Evolutionary conservation across 2,113 vertebrate species (phyloP).

Genomic region (Oxyruncus cristatus): DNA sequence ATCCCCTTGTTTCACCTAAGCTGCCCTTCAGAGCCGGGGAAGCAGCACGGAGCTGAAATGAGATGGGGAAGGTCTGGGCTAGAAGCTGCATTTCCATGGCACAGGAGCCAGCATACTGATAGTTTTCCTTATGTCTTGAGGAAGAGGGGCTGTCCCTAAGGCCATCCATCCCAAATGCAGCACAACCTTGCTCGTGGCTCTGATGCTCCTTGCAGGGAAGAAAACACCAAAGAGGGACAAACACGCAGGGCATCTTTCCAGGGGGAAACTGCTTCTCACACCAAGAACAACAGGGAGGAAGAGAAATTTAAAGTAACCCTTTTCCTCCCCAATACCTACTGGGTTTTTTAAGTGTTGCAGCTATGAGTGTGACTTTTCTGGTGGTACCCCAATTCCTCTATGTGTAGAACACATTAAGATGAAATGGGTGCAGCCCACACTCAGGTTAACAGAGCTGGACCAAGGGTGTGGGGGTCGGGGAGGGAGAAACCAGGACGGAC

Average conservation of each 20-base stretch:
- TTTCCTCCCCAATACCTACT: rapidly evolving
- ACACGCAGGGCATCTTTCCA: no score
- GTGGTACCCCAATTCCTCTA: background rate
- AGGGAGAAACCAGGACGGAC: background rate
- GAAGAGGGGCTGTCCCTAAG: background rate
- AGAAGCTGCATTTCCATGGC: background rate
- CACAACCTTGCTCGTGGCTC: background rate
- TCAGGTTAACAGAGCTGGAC: background rate
- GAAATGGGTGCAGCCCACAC: background rate
- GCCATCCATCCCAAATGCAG: background rate
- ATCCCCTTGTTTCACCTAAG: rapidly evolving
- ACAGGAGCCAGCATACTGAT: background rate
- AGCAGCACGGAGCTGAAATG: background rate
- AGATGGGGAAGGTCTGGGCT: background rate
- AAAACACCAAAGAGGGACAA: background rate
- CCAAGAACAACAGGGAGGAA: background rate
- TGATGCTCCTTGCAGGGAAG: rapidly evolving
- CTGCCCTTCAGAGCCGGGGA: background rate
- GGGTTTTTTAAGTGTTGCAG: background rate
- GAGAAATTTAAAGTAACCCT: background rate
- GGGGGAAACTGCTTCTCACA: background rate
- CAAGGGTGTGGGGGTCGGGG: background rate
- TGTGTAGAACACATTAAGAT: background rate
- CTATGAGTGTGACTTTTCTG: background rate
- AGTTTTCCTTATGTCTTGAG: background rate